Base-by-base conservation (phyloP, 2,113 vertebrate genomes). In the Urocolius indicus region DNA sequence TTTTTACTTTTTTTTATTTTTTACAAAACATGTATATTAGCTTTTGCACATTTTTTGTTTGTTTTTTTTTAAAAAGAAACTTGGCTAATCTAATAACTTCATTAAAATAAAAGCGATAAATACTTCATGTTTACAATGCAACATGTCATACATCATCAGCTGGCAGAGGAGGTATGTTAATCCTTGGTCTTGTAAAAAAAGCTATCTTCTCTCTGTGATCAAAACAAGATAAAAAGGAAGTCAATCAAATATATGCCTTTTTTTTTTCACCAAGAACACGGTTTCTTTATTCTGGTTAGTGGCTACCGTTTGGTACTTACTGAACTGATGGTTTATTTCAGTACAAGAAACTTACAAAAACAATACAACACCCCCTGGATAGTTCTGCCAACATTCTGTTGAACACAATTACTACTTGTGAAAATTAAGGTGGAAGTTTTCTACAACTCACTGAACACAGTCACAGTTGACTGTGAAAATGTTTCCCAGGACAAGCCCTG, bases 181-280 rank as follows among this genome's bases (percentile, higher is more conserved):
- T 99, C 98, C 99, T 99, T 98, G 99, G 99, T 98, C 99, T 98
- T 69, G 99, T 99, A 95, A 99, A 99, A 97, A 99, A 99, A 87
- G 99, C 99, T 97, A 99, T 99, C 98, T 99, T 99, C 99, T 99
- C 99, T 98, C 99, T 99, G 98, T 65, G 36, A 75, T 18, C n/a
- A 90, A 97, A 77, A 97, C 48, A 95, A 54, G 66, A 91, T 62
- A 93, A 97, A 89, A 95, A 49, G 36, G 29, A 65, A 71, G 11
- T 45, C 43, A 74, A 61, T 75, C 49, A 92, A 74, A 89, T 30
- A 57, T 8, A 81, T 7, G 10, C 4, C 66, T 52, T 41, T 0
- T 0, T 59, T 59, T 17, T 30, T 57, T 27, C 23, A 27, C 29
- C 8, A n/a, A 27, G 30, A 94, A 68, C 5, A 52, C 1, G 2